phyloP scores from a whole-genome alignment of 2,888 invertebrate species.

The Mesoligia furuncula region DNA sequence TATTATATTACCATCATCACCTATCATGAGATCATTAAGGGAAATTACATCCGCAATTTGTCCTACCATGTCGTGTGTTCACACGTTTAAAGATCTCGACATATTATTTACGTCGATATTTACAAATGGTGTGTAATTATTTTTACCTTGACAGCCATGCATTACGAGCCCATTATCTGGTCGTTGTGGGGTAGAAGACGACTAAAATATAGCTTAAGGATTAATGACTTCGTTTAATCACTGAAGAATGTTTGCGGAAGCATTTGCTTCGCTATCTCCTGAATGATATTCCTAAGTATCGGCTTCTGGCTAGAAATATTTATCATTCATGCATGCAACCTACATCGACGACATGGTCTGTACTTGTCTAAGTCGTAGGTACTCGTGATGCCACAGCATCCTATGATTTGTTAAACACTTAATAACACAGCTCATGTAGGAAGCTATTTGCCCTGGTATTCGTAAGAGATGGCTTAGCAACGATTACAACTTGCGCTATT shows the following conservation, averaged over 20 bases:
- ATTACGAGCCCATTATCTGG: conserved; percentile 19
- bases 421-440: conserved; percentile 31
- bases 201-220: conserved; percentile 1
- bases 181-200: not conserved
- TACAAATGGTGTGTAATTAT: conserved; percentile 22
- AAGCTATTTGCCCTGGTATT: conserved; percentile 29
- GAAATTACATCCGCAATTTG: conserved; percentile 64
- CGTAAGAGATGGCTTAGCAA: conserved; percentile 12
- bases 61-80: conserved; percentile 36
- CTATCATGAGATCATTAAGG: conserved; percentile 55
- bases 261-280: conserved; percentile 26
- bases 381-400: conserved; percentile 22
- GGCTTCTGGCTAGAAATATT: not conserved
- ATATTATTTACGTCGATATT: conserved; percentile 48
- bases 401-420: conserved; percentile 24
- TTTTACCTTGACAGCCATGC: conserved; percentile 32
- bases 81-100: conserved; percentile 43
- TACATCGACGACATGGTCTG: not conserved
- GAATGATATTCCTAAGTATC: not conserved
- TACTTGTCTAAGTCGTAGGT: not conserved
- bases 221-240: conserved; percentile 20
- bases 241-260: conserved; percentile 21
- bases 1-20: conserved; percentile 58
- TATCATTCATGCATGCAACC: conserved; percentile 1
- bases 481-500: not conserved